phyloP scores from a whole-genome alignment of 1,140 invertebrate genomes.

The Pseudomyrmex flavicornis region DNA sequence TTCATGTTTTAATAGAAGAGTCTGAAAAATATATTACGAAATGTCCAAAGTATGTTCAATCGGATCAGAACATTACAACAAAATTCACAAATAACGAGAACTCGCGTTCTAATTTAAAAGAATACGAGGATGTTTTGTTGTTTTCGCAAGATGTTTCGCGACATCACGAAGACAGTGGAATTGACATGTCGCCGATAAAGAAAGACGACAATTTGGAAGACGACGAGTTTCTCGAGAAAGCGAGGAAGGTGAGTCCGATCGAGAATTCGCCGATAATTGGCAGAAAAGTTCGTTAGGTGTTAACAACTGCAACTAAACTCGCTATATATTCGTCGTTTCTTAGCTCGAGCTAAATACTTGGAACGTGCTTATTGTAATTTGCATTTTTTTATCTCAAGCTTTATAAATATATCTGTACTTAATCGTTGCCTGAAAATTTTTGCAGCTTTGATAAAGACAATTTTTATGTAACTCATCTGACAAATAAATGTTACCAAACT shows the following conservation, averaged over 20 bases:
- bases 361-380: slow-evolving; percentile 5
- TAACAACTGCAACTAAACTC: slow-evolving; percentile 50
- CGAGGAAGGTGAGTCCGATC: slow-evolving; percentile 82
- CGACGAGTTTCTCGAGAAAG: slow-evolving; percentile 77
- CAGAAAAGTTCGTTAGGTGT: slow-evolving; percentile 1
- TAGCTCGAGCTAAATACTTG: slow-evolving; percentile 51
- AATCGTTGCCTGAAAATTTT: slow-evolving; percentile 2
- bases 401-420: background rate
- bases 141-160: slow-evolving; percentile 52
- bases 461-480: background rate
- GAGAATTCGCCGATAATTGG: slow-evolving; percentile 35
- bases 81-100: slow-evolving; percentile 44
- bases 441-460: slow-evolving; percentile 47
- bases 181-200: slow-evolving; percentile 72
- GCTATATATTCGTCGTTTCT: slow-evolving; percentile 20
- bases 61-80: background rate
- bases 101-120: background rate
- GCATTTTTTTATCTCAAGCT: slow-evolving; percentile 8
- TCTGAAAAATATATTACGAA: background rate
- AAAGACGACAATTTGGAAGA: slow-evolving; percentile 69
- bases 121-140: slow-evolving; percentile 45
- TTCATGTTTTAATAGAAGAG: slow-evolving; percentile 23
- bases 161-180: slow-evolving; percentile 72
- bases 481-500: background rate
- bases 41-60: background rate